A percentile compares a stretch with the other conserved stretches of the same genome.
Conservation (phyloP, 2,113 vertebrate species). For the Nesogale talazaci region DNA sequence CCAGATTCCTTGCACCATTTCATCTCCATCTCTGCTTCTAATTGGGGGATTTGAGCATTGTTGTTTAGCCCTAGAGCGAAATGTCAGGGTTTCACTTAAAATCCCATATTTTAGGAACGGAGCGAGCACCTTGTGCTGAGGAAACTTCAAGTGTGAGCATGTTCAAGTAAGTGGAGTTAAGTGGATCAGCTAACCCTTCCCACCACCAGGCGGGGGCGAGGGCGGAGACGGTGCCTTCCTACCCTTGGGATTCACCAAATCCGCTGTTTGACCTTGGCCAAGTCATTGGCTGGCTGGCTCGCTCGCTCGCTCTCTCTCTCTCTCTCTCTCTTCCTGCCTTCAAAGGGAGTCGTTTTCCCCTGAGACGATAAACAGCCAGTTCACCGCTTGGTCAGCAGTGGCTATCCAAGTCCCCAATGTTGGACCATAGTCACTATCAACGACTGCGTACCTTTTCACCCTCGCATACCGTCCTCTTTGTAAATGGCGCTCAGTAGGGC, state of each 20-base stretch:
- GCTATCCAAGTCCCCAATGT: background rate
- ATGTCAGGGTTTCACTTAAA: constrained; percentile 66
- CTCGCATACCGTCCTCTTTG: too few species aligned
- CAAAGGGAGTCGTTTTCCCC: background rate
- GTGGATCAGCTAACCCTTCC: constrained; percentile 21
- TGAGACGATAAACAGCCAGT: background rate
- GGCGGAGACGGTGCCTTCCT: background rate
- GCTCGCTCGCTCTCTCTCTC: too few species aligned
- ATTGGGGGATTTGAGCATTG: constrained; percentile 28
- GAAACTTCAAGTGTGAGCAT: constrained; percentile 23
- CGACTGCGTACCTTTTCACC: background rate
- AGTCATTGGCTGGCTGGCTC: background rate
- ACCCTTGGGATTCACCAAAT: background rate
- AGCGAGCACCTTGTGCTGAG: background rate
- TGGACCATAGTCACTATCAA: background rate
- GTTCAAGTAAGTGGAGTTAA: constrained; percentile 33
- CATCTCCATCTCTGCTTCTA: constrained; percentile 71
- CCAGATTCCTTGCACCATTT: constrained; percentile 57
- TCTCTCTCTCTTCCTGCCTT: too few species aligned
- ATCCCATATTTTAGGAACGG: constrained; percentile 65
- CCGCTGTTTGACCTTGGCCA: background rate
- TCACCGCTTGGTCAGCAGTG: background rate
- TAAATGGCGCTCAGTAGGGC: too few species aligned
- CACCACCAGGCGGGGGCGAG: background rate
- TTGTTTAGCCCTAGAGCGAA: constrained; percentile 71